Conservation (phyloP, 2,113 vertebrate species). For the Raja brachyura region DNA sequence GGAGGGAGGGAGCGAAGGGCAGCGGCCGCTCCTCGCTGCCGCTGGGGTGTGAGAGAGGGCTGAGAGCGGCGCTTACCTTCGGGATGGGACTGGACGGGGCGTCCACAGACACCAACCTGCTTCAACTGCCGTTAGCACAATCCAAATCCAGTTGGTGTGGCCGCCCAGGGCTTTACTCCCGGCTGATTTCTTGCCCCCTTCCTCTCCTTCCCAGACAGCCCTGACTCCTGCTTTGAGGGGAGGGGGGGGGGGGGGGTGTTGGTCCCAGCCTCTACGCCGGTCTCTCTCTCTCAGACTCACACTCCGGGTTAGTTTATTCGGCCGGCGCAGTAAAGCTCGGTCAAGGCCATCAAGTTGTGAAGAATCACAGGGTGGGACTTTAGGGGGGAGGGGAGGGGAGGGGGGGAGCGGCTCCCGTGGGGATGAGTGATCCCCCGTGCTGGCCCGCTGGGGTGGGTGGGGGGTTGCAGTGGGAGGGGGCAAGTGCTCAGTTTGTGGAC, state of each 20-base stretch:
- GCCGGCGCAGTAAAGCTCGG: background rate
- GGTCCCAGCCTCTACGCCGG: background rate
- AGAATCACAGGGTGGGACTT: background rate
- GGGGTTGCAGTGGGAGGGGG: too few relatives aligned
- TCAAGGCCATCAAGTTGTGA: slow-evolving; percentile 29
- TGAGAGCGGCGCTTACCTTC: background rate
- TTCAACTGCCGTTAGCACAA: background rate
- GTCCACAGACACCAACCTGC: background rate
- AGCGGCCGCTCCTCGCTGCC: background rate
- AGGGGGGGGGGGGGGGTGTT: background rate
- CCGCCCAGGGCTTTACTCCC: slow-evolving; percentile 42
- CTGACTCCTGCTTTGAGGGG: slow-evolving; percentile 38
- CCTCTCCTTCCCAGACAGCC: slow-evolving; percentile 44
- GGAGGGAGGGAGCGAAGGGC: background rate
- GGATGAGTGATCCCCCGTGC: background rate
- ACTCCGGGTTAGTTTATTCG: slow-evolving; percentile 30
- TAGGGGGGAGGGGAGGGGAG: background rate
- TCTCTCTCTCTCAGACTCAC: background rate
- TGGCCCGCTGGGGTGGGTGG: background rate
- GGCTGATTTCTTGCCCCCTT: slow-evolving; percentile 6
- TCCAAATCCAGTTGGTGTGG: slow-evolving; percentile 43
- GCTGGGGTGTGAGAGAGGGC: background rate
- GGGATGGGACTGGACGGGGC: too few relatives aligned
- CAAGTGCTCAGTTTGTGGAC: background rate
- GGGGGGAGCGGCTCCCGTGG: background rate